Conservation (phyloP, 53 echinoderm and acorn worm genomes). For the Glandiceps talaboti region DNA sequence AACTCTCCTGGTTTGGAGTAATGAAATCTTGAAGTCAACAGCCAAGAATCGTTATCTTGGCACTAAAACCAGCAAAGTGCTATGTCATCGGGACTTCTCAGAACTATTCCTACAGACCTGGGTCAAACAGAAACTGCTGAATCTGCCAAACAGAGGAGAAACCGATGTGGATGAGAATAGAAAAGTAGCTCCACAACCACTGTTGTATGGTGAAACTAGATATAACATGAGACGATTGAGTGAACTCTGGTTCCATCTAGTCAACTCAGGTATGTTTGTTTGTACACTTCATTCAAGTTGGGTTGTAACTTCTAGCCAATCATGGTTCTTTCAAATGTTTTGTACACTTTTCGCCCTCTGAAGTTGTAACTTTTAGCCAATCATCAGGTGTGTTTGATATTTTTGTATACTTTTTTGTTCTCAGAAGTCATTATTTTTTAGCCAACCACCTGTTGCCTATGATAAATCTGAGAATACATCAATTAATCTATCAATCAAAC, state of each 20-base stretch:
- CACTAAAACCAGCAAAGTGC: slow-evolving; percentile 27
- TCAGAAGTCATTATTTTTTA: too few species aligned
- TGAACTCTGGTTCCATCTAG: slow-evolving; percentile 88
- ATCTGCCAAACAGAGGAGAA: slow-evolving; percentile 7
- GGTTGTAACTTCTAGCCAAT: too few species aligned
- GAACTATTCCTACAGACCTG: slow-evolving; percentile 70
- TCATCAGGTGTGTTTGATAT: too few species aligned
- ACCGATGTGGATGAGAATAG: slow-evolving; percentile 35
- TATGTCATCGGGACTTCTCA: slow-evolving; percentile 48
- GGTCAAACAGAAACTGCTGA: slow-evolving; percentile 45
- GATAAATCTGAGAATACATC: too few species aligned
- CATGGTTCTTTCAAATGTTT: too few species aligned
- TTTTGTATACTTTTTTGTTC: too few species aligned
- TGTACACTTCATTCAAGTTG: too few species aligned
- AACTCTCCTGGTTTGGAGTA: slow-evolving; percentile 70
- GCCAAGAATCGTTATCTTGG: slow-evolving; percentile 67
- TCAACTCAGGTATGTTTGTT: slow-evolving; percentile 66
- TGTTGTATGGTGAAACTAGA: slow-evolving; percentile 83
- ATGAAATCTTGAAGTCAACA: slow-evolving; percentile 47
- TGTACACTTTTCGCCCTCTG: too few species aligned
- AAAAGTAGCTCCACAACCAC: slow-evolving; percentile 71
- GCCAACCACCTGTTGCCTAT: too few species aligned
- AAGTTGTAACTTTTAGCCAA: too few species aligned
- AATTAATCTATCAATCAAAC: too few species aligned
- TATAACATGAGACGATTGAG: slow-evolving; percentile 81